Evolutionary conservation across 1,140 invertebrate genomes (phyloP), one percentile per base, ranked within the genome.

Genomic region (Conus ventricosus): DNA sequence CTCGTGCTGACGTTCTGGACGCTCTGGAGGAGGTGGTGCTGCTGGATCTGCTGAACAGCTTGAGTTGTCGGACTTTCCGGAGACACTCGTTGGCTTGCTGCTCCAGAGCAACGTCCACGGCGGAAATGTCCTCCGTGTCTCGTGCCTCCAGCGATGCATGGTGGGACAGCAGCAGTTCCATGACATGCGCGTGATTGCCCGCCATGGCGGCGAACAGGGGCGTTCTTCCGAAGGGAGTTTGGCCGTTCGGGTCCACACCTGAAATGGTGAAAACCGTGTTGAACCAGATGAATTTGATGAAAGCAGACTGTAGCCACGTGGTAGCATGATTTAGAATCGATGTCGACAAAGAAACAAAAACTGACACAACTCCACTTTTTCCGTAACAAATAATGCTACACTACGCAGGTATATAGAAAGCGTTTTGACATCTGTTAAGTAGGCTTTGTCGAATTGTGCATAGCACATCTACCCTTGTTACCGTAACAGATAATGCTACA

Each of bases 171-270:
- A 94, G 87, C 23, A 91, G 67, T 27, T 94, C 91, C 78, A 91
- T 27, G 60, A 93, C 90, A 15, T 78, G 57, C 7, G 91, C 88
- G 55, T 91, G 89, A 84, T 94, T 92, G 54, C 85, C 89, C 20
- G 89, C 87, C 23, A 91, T 90, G 15, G 92, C 91, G 23, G 92
- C 92, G 84, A 93, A 92, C 6, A 93, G 27, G 3, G 92, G 75
- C 53, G 92, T 91, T 84, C 92, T 86, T 17, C 91, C 91, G 88
- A 92, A 92, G 17, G 87, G 82, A 8, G 93, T 92, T 23, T 71
- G 67, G 8, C 90, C 88, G 85, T 94, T 91, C 4, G 90, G 88
- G 87, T 90, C 87, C 20, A 92, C 90, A 39, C 92, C 93, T 94
- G 83, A 91, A 71, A 71, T 63, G 10, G 17, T 63, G 60, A 63